Percentiles rank a stretch among this genome's conserved stretches.
phyloP scores from a whole-genome alignment of 2,888 invertebrate species.

The Melinaea menophilus region DNA sequence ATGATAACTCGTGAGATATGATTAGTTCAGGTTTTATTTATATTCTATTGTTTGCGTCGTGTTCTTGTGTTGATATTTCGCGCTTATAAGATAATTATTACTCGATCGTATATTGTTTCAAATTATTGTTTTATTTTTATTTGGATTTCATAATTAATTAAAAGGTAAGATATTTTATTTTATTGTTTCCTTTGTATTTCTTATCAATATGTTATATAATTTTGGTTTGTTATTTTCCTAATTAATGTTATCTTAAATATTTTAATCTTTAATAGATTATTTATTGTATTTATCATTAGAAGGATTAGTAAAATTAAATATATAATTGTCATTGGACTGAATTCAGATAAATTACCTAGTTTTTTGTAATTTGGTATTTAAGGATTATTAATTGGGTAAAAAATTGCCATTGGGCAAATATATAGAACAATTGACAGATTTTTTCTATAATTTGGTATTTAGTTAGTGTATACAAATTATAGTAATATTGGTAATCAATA shows the following conservation, averaged over 20 bases:
- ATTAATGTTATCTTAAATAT: not conserved
- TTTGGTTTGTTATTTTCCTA: not conserved
- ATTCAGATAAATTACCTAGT: too few relatives aligned
- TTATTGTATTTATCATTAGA: too few relatives aligned
- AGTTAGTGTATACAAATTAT: too few relatives aligned
- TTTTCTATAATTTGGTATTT: too few relatives aligned
- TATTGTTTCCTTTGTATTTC: not conserved
- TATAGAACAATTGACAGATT: too few relatives aligned
- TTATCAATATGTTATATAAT: not conserved
- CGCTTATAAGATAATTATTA: not conserved
- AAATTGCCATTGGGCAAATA: too few relatives aligned
- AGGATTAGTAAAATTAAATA: too few relatives aligned
- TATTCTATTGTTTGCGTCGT: conserved; percentile 6
- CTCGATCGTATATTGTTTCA: not conserved
- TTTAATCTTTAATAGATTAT: too few relatives aligned
- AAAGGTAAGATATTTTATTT: not conserved
- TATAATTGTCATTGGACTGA: too few relatives aligned
- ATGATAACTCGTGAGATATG: conserved; percentile 11
- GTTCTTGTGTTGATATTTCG: conserved; percentile 2
- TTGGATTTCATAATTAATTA: not conserved
- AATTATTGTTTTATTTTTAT: not conserved
- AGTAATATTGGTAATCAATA: too few relatives aligned
- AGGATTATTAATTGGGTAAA: too few relatives aligned
- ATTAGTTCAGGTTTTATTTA: conserved; percentile 19
- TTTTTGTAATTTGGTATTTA: too few relatives aligned